Evolutionary conservation across 2,797 vertebrate genomes (phyloP).

Genomic region (Champsocephalus esox): DNA sequence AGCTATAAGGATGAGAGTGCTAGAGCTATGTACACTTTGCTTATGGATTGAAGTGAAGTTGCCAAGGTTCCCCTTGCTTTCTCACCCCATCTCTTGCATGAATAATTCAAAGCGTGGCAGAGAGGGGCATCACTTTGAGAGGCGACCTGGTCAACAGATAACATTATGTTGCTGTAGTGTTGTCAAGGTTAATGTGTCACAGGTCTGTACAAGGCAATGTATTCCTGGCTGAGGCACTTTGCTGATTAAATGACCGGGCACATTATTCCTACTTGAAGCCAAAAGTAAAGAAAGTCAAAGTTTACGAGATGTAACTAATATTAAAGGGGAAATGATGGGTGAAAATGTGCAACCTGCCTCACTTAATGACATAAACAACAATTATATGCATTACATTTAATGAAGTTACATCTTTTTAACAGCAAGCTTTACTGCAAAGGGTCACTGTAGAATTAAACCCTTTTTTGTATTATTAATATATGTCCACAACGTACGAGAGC

Average conservation of each 20-base stretch:
- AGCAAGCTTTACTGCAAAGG: neutral
- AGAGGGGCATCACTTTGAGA: slow-evolving; percentile 71
- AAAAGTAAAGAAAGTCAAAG: slow-evolving; percentile 35
- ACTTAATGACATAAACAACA: neutral
- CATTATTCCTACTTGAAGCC: slow-evolving; percentile 23
- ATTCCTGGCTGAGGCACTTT: slow-evolving; percentile 66
- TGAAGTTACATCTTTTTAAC: neutral
- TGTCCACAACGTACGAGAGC: neutral
- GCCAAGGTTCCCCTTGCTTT: slow-evolving; percentile 28
- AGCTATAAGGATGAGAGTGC: slow-evolving; percentile 64
- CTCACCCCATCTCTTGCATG: slow-evolving; percentile 59
- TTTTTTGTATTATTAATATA: neutral
- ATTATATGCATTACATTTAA: neutral
- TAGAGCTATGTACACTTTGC: slow-evolving; percentile 56
- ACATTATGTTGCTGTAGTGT: slow-evolving; percentile 69
- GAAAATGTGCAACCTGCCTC: neutral
- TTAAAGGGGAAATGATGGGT: slow-evolving; percentile 3
- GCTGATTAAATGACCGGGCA: slow-evolving; percentile 63
- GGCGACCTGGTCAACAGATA: slow-evolving; percentile 82
- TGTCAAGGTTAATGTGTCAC: slow-evolving; percentile 83
- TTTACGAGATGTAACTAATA: neutral
- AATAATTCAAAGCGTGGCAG: slow-evolving; percentile 78
- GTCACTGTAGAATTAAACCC: neutral
- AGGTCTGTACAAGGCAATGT: slow-evolving; percentile 68
- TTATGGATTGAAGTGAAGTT: slow-evolving; percentile 65